Conservation (phyloP, 2,888 invertebrate genomes). For the Nephrotoma flavescens region DNA sequence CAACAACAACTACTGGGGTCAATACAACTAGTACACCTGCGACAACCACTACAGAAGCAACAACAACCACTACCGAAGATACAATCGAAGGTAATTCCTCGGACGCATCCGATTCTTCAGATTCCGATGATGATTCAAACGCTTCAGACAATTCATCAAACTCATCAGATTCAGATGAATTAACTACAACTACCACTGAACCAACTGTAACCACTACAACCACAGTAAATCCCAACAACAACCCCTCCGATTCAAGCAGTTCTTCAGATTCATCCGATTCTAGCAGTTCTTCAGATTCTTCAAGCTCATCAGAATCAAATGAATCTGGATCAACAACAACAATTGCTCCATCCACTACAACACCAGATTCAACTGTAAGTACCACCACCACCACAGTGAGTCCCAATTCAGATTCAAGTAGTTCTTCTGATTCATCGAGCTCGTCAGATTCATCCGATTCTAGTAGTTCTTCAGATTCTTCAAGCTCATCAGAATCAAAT, state of each 20-base stretch:
- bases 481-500: background rate
- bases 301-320: background rate
- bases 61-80: too few relatives aligned
- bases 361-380: background rate
- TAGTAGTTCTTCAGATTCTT: background rate
- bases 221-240: background rate
- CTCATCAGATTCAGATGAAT: background rate
- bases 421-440: background rate
- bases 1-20: background rate
- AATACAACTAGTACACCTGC: background rate
- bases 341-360: background rate
- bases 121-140: too few relatives aligned
- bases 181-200: background rate
- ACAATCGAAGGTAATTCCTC: too few relatives aligned
- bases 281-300: too few relatives aligned
- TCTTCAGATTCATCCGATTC: background rate
- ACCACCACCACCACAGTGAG: background rate
- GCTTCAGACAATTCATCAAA: too few relatives aligned
- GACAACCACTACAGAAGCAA: background rate
- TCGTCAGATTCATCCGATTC: background rate
- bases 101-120: too few relatives aligned
- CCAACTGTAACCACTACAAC: background rate
- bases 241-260: background rate
- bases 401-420: background rate
- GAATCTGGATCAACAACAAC: background rate